Percentiles rank a stretch among this genome's conserved stretches.
phyloP scores from a whole-genome alignment of 2,888 invertebrate genomes.

The Acheta domesticus region DNA sequence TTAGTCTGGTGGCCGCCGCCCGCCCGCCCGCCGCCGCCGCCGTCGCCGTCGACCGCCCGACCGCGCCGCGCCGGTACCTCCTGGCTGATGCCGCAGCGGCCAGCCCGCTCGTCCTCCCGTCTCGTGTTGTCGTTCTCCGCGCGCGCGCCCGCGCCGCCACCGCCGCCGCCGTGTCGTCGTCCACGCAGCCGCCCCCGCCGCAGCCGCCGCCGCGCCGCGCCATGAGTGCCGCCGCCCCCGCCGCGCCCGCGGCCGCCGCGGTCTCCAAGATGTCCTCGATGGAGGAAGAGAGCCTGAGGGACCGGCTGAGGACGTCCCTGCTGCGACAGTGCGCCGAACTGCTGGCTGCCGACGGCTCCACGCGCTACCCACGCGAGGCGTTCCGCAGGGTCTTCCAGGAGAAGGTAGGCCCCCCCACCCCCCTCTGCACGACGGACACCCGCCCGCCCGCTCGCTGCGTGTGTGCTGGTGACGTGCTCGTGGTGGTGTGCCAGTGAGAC shows the following conservation, averaged over 20 bases:
- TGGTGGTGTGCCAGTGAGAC: too few relatives aligned
- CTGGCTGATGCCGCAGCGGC: neutral
- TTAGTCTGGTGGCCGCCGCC: neutral
- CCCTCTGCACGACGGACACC: too few relatives aligned
- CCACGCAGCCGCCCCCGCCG: constrained; percentile 18
- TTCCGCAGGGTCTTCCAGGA: constrained; percentile 65
- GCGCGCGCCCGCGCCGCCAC: neutral
- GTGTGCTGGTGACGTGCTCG: too few relatives aligned
- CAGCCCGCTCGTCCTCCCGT: neutral
- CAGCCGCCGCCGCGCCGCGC: neutral
- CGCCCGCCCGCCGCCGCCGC: neutral
- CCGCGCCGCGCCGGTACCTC: neutral
- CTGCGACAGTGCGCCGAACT: constrained; percentile 64
- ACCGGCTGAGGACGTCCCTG: constrained; percentile 58
- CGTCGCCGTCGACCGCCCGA: neutral
- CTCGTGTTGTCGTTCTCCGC: neutral
- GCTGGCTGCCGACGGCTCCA: constrained; percentile 57
- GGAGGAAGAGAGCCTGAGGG: constrained; percentile 67
- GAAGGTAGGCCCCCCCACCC: constrained; percentile 55
- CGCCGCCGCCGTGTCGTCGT: neutral
- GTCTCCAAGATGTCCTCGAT: constrained; percentile 57
- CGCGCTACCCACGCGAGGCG: constrained; percentile 59
- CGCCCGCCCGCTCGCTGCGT: too few relatives aligned
- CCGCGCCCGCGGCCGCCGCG: constrained; percentile 37
- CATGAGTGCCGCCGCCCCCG: neutral